Base-by-base conservation (phyloP, 53 echinoderm and acorn worm genomes). In the Echinometra lucunter region DNA sequence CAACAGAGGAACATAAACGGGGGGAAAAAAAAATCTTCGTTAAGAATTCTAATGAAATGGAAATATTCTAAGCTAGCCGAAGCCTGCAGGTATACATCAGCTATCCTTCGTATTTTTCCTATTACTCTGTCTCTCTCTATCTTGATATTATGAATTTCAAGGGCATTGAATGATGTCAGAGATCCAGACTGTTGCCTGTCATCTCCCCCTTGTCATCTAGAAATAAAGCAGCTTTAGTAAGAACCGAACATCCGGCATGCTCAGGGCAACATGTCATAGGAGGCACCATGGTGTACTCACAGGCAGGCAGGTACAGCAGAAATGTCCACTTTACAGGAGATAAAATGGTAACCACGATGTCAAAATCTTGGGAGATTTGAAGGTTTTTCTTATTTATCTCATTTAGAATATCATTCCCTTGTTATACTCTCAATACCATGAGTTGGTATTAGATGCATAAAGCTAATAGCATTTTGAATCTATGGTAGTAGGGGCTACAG, bases 1-100 rank as follows among this genome's bases (percentile, higher is more conserved):
- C 69, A 69, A 69, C 69, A 34, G 15, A 34, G 49, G n/a, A 85
- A 49, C 45, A 49, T 30, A 85, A 37, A 30, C 49, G 49, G 1
- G 30, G 49, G 49, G 28, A 12, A 1, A 21, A 12, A 40, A 78
- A 78, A 49, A 40, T 19, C 28, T 28, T 85, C 11, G 15, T 4
- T 49, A 10, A 85, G 85, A 85, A 85, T 85, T 85, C 85, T n/a
- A 85, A 85, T 85, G 25, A 85, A 49, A 85, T 85, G 85, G 53
- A 85, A 85, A 85, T 85, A n/a, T 85, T 49, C 42, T 19, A 16
- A 81, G 81, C 19, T 81, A 23, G 42, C n/a, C 15, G 4, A 85
- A 49, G 85, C 53, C 85, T 85, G 30, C 19, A 49, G 85, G 85
- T 28, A 47, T 49, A 47, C 28, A 85, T 49, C 45, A 37, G 85